Conservation (phyloP, 1,140 invertebrate genomes). For the Habropoda laboriosa region DNA sequence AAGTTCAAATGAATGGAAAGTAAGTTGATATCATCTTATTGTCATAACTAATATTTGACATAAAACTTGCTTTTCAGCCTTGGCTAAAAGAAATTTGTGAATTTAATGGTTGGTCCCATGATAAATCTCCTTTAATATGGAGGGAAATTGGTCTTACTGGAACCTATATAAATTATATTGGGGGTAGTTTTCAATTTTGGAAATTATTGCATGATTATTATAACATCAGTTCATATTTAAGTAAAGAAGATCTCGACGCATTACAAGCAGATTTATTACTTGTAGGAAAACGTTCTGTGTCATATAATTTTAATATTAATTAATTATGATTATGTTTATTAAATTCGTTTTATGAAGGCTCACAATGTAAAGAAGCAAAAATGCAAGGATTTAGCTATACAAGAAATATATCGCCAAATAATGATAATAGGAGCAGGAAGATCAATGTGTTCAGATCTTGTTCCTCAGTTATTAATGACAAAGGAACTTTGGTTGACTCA, state of each 20-base stretch:
- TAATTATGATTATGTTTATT: neutral
- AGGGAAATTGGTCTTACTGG: slow-evolving; percentile 50
- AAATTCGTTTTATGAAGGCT: slow-evolving; percentile 11
- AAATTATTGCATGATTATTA: slow-evolving; percentile 57
- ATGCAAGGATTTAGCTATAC: slow-evolving; percentile 1
- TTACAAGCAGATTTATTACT: slow-evolving; percentile 49
- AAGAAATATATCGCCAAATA: slow-evolving; percentile 27
- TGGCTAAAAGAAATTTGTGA: slow-evolving; percentile 58
- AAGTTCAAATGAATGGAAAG: slow-evolving; percentile 53
- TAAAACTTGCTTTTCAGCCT: slow-evolving; percentile 30
- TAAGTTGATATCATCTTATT: slow-evolving; percentile 21
- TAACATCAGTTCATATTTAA: slow-evolving; percentile 43
- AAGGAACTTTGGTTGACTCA: slow-evolving; percentile 47
- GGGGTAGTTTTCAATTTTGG: slow-evolving; percentile 53
- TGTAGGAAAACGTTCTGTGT: slow-evolving; percentile 14
- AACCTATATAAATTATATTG: slow-evolving; percentile 43
- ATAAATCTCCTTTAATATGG: slow-evolving; percentile 62
- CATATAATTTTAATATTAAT: neutral
- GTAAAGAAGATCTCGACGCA: slow-evolving; percentile 40
- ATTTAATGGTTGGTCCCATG: slow-evolving; percentile 50
- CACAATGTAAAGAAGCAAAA: slow-evolving; percentile 5
- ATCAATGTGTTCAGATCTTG: slow-evolving; percentile 56
- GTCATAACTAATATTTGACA: neutral
- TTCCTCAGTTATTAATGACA: slow-evolving; percentile 52
- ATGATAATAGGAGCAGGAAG: slow-evolving; percentile 60